phyloP scores from a whole-genome alignment of 30 jellyfish, hydroid and myxozoan species.

The Sanderia malayensis region DNA sequence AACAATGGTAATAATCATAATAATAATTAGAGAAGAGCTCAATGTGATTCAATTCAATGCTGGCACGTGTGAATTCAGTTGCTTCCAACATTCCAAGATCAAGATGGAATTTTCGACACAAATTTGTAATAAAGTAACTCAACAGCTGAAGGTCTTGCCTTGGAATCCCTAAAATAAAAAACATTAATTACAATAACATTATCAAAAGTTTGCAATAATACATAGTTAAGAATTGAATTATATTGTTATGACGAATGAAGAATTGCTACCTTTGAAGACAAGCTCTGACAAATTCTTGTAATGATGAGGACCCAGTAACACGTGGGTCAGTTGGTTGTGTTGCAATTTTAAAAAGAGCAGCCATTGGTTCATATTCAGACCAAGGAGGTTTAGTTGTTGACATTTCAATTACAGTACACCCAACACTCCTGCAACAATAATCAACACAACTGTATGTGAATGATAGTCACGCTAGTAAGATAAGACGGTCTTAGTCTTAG shows the following conservation, averaged over 20 bases:
- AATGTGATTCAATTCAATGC: too few relatives aligned
- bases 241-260: too few relatives aligned
- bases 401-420: constrained; percentile 89
- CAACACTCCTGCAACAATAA: constrained; percentile 73
- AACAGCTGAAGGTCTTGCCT: constrained; percentile 72
- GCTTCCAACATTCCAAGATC: too few relatives aligned
- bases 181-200: too few relatives aligned
- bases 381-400: constrained; percentile 93
- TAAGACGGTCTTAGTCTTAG: too few relatives aligned
- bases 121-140: constrained; percentile 58
- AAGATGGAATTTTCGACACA: constrained; percentile 29
- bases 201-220: too few relatives aligned
- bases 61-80: too few relatives aligned
- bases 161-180: constrained; percentile 56
- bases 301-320: constrained; percentile 24
- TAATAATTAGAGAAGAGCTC: too few relatives aligned
- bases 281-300: constrained; percentile 56
- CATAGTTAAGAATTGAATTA: too few relatives aligned
- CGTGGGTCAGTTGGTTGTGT: constrained; percentile 91
- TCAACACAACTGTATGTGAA: background rate
- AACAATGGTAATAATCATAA: too few relatives aligned
- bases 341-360: constrained; percentile 87
- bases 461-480: too few relatives aligned
- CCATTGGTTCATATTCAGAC: constrained; percentile 88
- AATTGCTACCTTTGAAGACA: constrained; percentile 76